A percentile compares a stretch with the other conserved stretches of the same genome.
Evolutionary conservation across 2,888 invertebrate species (phyloP).

Genomic region (Ennomos erosarius): DNA sequence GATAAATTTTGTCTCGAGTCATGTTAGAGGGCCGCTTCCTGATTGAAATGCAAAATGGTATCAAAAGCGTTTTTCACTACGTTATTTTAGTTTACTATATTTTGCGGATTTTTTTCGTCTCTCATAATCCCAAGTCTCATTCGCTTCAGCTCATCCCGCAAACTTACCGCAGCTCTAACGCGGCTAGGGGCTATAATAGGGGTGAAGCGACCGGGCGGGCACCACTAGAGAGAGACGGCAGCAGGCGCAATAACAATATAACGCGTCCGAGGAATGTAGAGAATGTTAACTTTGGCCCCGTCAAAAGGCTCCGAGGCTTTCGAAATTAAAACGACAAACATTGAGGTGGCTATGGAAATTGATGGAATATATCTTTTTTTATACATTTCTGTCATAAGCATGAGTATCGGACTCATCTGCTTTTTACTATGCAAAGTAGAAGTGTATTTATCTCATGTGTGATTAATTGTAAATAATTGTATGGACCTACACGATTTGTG

Average conservation of each 20-base stretch:
- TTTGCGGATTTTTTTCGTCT: no score
- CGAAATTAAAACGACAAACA: conserved; percentile 80
- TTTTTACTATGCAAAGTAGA: no score
- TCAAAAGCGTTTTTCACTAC: no score
- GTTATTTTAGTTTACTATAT: no score
- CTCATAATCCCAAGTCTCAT: background rate
- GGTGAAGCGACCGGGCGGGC: conserved; percentile 44
- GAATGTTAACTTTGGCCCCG: conserved; percentile 74
- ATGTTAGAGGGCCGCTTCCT: no score
- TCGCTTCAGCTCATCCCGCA: conserved; percentile 57
- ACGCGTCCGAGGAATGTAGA: conserved; percentile 69
- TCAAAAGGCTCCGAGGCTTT: conserved; percentile 75
- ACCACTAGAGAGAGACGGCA: conserved; percentile 56
- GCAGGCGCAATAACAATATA: conserved; percentile 50
- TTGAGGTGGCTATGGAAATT: conserved; percentile 62
- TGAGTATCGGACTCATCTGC: no score
- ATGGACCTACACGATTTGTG: no score
- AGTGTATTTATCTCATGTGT: no score
- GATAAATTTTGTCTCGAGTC: no score
- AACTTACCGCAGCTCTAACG: conserved; percentile 35
- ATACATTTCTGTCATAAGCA: conserved; percentile 22
- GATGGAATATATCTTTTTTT: conserved; percentile 55
- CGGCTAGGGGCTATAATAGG: conserved; percentile 35
- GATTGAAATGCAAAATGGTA: no score
- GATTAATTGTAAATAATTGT: no score